Base-by-base conservation (phyloP, 2,113 vertebrate genomes). In the Cinclus cinclus region DNA sequence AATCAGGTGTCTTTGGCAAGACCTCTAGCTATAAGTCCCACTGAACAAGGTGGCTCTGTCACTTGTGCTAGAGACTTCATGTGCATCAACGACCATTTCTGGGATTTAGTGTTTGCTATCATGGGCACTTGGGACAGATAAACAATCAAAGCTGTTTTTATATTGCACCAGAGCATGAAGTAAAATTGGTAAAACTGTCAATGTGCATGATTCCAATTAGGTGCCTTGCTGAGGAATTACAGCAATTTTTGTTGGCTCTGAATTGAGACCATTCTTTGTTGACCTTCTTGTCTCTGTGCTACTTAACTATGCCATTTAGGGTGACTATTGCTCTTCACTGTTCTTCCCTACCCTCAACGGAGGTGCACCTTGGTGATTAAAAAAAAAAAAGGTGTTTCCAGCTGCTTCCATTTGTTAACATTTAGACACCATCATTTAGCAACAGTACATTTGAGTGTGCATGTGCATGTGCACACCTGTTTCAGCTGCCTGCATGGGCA, bases 381-480 rank as follows among this genome's bases (percentile, higher is more conserved):
- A 64, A n/a, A 56, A 31, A 18, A 47, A 30, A 58, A 21, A 7
- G 4, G 4, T 37, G 4, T 27, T 89, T 87, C 42, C 11, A 60
- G 12, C 30, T 87, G 15, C 10, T 79, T 93, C 35, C 9, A 28
- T 73, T 65, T 7, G 1, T 65, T 69, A 55, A 5, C 10, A 19
- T 56, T 60, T 35, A 83, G 55, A 41, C 18, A 27, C 21, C 15
- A 39, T 33, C 9, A n/a, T 67, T 86, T 65, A 85, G 24, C 33
- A 69, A 5, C 7, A 42, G 16, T 23, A 22, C 1, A 2, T 44
- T 25, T 49, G 35, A 33, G 30, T 42, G n/a, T 65, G 7, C 15
- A 4, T 21, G 9, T 20, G 6, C 64, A 39, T 55, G 41, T 11
- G 3, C 14, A 8, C 2, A 0, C 3, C 6, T 3, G 0, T 68